Evolutionary conservation across 2,797 vertebrate species (phyloP), one percentile per base, ranked within the genome.

Genomic region (Silurus lanzhouensis): DNA sequence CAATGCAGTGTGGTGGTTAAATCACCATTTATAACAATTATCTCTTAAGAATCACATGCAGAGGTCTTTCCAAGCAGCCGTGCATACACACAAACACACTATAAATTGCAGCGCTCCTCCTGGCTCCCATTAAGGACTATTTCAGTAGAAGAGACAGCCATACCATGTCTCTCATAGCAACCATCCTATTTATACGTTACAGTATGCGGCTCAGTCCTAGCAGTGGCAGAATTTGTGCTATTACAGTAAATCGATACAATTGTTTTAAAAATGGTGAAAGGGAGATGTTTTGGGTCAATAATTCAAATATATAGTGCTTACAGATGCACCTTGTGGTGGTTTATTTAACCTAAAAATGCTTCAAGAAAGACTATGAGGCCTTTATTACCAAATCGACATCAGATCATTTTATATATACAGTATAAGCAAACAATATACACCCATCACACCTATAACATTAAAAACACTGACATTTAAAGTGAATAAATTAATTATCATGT

Each of bases 151-250:
- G 64, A 83, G 82, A 79, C 87, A 75, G 66, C 71, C 76, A 90
- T 79, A 76, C 83, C 76, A 86, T 88, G 81, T 85, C 87, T 88
- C 86, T 86, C 87, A 85, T 88, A 83, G 87, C 88, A 90, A 89
- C 90, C 85, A 84, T 85, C 86, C 87, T 89, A 87, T 88, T 88
- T 87, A 89, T 86, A 90, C 38, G 61, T 84, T 81, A 84, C 63
- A 84, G 70, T 55, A 81, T 52, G 85, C 14, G 8, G 31, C 61
- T 68, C 52, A 61, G 76, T 74, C 52, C 48, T 84, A 44, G 22
- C 67, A 74, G 27, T 81, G 76, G 63, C 31, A 64, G 22, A 13
- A 52, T 38, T 5, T 5, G 78, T 84, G 77, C 31, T n/a, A 76
- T 81, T 67, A 76, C 52, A 84, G 1, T 55, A 80, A 52, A 84